Evolutionary conservation across 2,888 invertebrate species (phyloP).

Genomic region (Cetonia aurata): DNA sequence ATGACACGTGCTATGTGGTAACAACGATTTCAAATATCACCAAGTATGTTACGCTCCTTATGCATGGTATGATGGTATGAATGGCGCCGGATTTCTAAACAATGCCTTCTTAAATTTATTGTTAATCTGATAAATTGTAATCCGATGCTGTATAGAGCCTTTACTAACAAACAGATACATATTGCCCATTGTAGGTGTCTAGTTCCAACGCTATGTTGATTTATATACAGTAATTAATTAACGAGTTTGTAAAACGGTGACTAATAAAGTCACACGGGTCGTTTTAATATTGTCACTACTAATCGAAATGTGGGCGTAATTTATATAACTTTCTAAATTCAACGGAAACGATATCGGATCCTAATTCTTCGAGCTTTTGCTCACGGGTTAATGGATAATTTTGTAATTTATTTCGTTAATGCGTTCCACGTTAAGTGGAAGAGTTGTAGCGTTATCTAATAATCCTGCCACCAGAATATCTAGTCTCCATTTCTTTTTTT

Average conservation of each 20-base stretch:
- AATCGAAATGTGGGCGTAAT: conserved; percentile 29
- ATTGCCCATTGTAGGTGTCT: conserved; percentile 8
- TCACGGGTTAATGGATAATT: conserved; percentile 20
- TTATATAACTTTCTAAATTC: conserved; percentile 41
- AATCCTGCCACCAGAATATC: conserved; percentile 16
- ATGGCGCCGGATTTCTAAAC: conserved; percentile 21
- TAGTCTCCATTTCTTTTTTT: background rate
- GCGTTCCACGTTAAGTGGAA: conserved; percentile 35
- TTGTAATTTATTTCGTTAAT: conserved; percentile 37
- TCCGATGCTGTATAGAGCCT: background rate
- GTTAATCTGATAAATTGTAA: conserved; percentile 34
- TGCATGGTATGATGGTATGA: background rate
- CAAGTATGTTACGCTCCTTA: conserved; percentile 19
- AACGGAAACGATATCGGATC: conserved; percentile 28
- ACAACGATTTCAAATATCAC: conserved; percentile 21
- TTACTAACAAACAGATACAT: conserved; percentile 1
- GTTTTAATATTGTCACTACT: conserved; percentile 37
- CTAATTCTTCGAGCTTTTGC: conserved; percentile 36
- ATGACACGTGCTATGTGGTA: conserved; percentile 21
- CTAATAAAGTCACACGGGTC: conserved; percentile 18
- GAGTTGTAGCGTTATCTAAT: conserved; percentile 23
- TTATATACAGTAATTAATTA: conserved; percentile 36
- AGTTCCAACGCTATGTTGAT: conserved; percentile 28
- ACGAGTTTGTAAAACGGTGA: conserved; percentile 15
- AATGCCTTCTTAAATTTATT: conserved; percentile 33